phyloP scores from a whole-genome alignment of 1,140 invertebrate species.

The Diabrotica virgifera region DNA sequence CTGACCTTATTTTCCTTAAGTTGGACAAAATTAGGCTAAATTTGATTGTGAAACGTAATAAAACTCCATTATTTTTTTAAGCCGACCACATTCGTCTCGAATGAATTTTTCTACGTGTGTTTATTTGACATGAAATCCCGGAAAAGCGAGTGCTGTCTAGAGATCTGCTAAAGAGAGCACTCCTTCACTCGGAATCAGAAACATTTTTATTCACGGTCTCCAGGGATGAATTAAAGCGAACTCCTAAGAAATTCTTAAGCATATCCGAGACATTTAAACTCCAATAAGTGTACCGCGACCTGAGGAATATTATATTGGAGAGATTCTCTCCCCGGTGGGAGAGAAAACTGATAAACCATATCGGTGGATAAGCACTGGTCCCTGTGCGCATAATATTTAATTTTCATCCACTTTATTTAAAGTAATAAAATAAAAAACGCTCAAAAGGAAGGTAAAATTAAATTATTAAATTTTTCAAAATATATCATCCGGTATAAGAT shows the following conservation, averaged over 20 bases:
- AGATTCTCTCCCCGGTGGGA: neutral
- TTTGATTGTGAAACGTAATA: too few species aligned
- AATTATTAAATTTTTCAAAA: neutral
- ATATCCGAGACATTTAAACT: constrained; percentile 17
- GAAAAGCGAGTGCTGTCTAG: constrained; percentile 7
- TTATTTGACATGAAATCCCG: too few species aligned
- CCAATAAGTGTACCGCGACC: constrained; percentile 8
- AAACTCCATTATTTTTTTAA: too few species aligned
- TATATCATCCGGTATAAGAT: neutral
- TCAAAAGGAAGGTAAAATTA: too few species aligned
- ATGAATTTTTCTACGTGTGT: too few species aligned
- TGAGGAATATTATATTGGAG: constrained; percentile 4
- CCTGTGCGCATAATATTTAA: neutral
- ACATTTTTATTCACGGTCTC: constrained; percentile 11
- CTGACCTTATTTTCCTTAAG: too few species aligned
- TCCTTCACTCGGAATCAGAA: constrained; percentile 7
- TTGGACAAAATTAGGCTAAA: too few species aligned
- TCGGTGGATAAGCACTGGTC: constrained; percentile 4
- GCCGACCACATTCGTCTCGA: too few species aligned
- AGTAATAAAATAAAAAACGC: too few species aligned
- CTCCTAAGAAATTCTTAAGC: constrained; percentile 10
- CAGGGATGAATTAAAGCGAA: constrained; percentile 14
- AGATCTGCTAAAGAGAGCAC: neutral
- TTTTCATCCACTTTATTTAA: too few species aligned
- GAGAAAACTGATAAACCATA: constrained; percentile 10